These are phyloP conservation scores for Formica selysi DNA, from an alignment of 1,140 invertebrate genomes.

Conservation along the genomic window DNA sequence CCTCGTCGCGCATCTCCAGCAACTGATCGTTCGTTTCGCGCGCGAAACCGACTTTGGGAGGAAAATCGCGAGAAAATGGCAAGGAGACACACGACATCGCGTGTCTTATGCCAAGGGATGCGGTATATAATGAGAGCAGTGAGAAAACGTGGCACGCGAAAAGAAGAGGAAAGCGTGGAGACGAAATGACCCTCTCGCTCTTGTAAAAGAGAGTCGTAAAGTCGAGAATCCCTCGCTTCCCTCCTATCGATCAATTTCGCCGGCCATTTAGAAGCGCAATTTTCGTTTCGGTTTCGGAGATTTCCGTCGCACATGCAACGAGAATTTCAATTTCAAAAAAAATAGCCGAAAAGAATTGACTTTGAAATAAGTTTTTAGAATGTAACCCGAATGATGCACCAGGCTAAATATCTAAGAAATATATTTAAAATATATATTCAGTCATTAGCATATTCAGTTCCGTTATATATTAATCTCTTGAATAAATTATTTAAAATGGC, in stretches of 20 bases:
- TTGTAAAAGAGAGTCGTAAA: not conserved
- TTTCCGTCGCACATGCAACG: not conserved
- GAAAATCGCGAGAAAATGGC: constrained; percentile 19
- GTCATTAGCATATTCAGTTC: no score
- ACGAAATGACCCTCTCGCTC: constrained; percentile 17
- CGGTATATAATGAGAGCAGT: constrained; percentile 18
- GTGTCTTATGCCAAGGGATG: constrained; percentile 1
- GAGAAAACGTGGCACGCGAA: constrained; percentile 47
- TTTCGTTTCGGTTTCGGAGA: not conserved
- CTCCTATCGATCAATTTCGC: constrained; percentile 28
- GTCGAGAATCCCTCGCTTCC: not conserved
- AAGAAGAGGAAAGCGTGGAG: constrained; percentile 51
- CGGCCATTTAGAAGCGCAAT: not conserved
- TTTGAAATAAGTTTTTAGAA: no score
- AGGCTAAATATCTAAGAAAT: no score
- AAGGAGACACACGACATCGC: constrained; percentile 20
- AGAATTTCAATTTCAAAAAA: not conserved
- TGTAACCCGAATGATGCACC: no score
- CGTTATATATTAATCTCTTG: no score
- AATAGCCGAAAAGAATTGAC: no score
- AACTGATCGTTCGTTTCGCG: constrained; percentile 20
- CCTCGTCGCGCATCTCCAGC: not conserved
- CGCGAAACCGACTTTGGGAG: not conserved
- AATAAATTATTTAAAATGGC: not conserved
- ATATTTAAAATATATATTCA: no score